Conservation (phyloP, 1,140 invertebrate species). For the Gryon sp. region DNA sequence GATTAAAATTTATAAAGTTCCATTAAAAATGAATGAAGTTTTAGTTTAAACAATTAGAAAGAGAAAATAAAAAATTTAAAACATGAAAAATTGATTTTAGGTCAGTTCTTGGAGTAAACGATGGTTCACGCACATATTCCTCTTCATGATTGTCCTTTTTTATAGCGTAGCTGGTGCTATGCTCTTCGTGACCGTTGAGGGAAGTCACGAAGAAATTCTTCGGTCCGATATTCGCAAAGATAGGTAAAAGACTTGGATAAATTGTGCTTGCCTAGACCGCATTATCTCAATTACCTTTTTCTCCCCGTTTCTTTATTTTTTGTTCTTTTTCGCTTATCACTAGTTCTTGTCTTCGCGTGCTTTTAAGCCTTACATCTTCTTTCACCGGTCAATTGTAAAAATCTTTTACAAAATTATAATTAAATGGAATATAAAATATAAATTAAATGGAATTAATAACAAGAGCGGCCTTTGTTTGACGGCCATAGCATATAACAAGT, state of each 20-base stretch:
- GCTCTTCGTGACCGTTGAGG: conserved; percentile 88
- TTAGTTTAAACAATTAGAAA: too few species aligned
- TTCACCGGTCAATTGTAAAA: not conserved
- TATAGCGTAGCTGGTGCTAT: conserved; percentile 89
- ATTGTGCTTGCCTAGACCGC: not conserved
- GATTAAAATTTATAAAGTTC: too few species aligned
- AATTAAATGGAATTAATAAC: conserved; percentile 14
- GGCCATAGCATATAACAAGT: conserved; percentile 12
- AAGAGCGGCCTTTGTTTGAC: conserved; percentile 35
- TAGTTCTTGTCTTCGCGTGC: conserved; percentile 1
- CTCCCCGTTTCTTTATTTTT: not conserved
- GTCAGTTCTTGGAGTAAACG: conserved; percentile 87
- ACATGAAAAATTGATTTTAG: conserved; percentile 56
- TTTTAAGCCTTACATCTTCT: conserved; percentile 3
- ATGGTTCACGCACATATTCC: conserved; percentile 94
- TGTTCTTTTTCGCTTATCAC: not conserved
- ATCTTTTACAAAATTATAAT: not conserved
- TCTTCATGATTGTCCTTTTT: conserved; percentile 86
- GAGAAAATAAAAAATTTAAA: not conserved
- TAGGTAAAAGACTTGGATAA: conserved; percentile 64
- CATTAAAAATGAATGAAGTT: too few species aligned
- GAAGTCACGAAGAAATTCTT: conserved; percentile 80
- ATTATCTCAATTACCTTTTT: not conserved
- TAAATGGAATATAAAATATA: not conserved
- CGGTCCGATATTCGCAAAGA: conserved; percentile 79